phyloP scores from a whole-genome alignment of 2,113 vertebrate genomes.

The Perca flavescens region DNA sequence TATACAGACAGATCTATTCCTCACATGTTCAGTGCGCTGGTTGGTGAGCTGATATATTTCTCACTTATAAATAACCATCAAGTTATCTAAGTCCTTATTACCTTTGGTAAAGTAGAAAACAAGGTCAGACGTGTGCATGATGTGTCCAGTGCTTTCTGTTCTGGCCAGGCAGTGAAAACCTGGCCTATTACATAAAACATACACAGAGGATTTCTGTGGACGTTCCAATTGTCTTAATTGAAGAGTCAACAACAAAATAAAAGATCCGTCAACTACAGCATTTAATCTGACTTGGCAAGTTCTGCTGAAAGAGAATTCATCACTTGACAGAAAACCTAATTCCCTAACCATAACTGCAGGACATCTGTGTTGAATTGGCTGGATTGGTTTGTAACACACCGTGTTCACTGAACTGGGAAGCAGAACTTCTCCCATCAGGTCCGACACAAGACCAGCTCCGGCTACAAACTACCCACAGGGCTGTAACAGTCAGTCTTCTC shows the following conservation, averaged over 20 bases:
- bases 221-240: slow-evolving; percentile 1
- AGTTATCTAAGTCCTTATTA: slow-evolving; percentile 13
- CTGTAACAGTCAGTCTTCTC: slow-evolving; percentile 54
- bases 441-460: slow-evolving; percentile 44
- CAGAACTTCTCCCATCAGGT: slow-evolving; percentile 52
- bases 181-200: not conserved
- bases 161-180: not conserved
- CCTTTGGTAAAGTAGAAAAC: slow-evolving; percentile 8
- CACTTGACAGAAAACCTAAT: slow-evolving; percentile 53
- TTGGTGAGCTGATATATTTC: slow-evolving; percentile 3
- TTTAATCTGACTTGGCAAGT: slow-evolving; percentile 37
- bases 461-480: slow-evolving; percentile 60
- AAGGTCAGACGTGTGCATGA: slow-evolving; percentile 24
- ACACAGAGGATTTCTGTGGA: not conserved
- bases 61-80: slow-evolving; percentile 25
- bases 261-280: slow-evolving; percentile 28
- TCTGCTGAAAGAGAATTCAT: slow-evolving; percentile 32
- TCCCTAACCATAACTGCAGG: slow-evolving; percentile 38
- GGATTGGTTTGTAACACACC: slow-evolving; percentile 59
- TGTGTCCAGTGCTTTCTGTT: not conserved
- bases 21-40: slow-evolving; percentile 7
- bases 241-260: slow-evolving; percentile 22
- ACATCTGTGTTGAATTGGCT: slow-evolving; percentile 63
- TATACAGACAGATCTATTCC: slow-evolving; percentile 11
- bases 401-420: slow-evolving; percentile 52